These are phyloP conservation scores for Dasypus novemcinctus DNA, from an alignment of 2,113 vertebrate genomes.

Conservation along the genomic window DNA sequence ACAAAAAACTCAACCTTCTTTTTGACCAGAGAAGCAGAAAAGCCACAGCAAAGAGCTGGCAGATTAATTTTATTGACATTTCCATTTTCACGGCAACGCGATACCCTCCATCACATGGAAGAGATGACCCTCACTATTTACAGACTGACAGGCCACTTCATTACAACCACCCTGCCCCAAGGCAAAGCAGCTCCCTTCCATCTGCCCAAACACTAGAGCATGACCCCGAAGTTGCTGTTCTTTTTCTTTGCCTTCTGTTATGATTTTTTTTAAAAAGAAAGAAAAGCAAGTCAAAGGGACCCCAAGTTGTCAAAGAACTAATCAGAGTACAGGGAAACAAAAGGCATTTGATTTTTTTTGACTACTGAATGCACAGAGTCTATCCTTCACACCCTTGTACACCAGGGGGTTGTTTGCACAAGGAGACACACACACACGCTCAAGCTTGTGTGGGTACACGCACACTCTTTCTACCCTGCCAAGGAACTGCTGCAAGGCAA, in stretches of 20 bases:
- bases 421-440: conserved; percentile 16
- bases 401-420: conserved; percentile 8
- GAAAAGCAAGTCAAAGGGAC: conserved; percentile 63
- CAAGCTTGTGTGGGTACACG: not conserved
- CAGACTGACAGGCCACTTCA: conserved; percentile 99
- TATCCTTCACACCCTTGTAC: not conserved
- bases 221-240: conserved; percentile 87
- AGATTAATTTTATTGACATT: conserved; percentile 99
- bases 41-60: conserved; percentile 94
- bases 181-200: conserved; percentile 91
- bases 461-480: conserved; percentile 90
- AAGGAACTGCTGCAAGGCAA: conserved; percentile 99
- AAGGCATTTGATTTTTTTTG: conserved; percentile 52
- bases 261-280: conserved; percentile 48
- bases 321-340: conserved; percentile 58
- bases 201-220: conserved; percentile 93
- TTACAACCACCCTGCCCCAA: conserved; percentile 92
- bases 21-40: conserved; percentile 84
- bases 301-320: conserved; percentile 79
- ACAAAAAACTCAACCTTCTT: conserved; percentile 79
- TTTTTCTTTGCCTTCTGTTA: conserved; percentile 82
- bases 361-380: not conserved
- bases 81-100: conserved; percentile 99
- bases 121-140: conserved; percentile 96
- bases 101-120: conserved; percentile 94